A percentile compares a stretch with the other conserved stretches of the same genome.
Evolutionary conservation across 2,888 invertebrate genomes (phyloP).

Genomic region (Aleiodes testaceus): DNA sequence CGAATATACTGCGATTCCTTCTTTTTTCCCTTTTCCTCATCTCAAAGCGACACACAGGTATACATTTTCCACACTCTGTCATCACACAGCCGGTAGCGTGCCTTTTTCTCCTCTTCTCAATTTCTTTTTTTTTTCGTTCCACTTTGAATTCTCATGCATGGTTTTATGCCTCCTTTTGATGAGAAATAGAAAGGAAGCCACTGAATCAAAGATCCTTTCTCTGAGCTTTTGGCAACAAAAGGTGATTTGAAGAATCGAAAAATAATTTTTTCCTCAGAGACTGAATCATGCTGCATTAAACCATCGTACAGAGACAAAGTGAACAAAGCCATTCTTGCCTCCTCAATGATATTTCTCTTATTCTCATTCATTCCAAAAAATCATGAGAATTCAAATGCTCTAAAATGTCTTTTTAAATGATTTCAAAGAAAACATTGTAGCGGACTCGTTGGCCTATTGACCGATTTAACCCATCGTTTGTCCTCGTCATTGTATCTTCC

Average conservation of each 20-base stretch:
- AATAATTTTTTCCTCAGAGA: neutral
- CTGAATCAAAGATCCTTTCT: conserved; percentile 7
- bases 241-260: conserved; percentile 1
- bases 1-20: conserved; percentile 28
- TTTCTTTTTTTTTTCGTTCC: conserved; percentile 3
- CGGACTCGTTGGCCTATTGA: conserved; percentile 18
- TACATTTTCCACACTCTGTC: conserved; percentile 31
- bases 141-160: conserved; percentile 27
- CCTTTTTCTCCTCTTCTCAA: conserved; percentile 18
- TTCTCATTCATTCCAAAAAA: neutral
- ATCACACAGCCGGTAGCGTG: conserved; percentile 1
- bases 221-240: neutral
- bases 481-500: conserved; percentile 9
- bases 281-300: neutral
- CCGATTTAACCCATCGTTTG: conserved; percentile 29
- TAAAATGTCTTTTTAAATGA: neutral
- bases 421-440: conserved; percentile 16
- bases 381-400: neutral
- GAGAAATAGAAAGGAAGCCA: conserved; percentile 11
- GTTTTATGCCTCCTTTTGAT: conserved; percentile 19
- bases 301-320: neutral
- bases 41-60: conserved; percentile 10
- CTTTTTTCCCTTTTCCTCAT: conserved; percentile 4
- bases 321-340: too few species aligned
- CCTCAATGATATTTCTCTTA: too few species aligned